Base-by-base conservation (phyloP, 2,797 vertebrate genomes). In the Coregonus sp. region DNA sequence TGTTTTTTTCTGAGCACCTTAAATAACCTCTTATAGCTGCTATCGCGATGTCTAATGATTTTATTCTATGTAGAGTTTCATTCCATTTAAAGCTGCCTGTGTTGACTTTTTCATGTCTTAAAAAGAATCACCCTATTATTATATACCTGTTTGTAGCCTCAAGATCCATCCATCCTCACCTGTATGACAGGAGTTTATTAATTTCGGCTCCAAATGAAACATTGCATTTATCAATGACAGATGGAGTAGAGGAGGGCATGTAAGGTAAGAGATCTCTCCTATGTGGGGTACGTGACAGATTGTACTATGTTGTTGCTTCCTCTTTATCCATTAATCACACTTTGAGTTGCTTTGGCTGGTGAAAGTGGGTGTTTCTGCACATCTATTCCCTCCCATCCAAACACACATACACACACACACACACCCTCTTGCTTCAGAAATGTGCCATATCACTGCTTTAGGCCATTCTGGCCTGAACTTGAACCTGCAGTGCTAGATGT, bases 141-240 rank as follows among this genome's bases (percentile, higher is more conserved):
- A 84, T 54, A 68, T 63, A 50, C 15, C 33, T 67, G 33, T 81
- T 78, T 52, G 75, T 88, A 76, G 84, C 90, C 91, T 67, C 59
- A 4, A 86, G 88, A 78, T 59, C 73, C 72, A 80, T 90, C 88
- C 76, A 70, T 85, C 85, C 72, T 79, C 84, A 82, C 80, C 67
- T 66, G 50, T 82, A 80, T 89, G 87, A 92, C 88, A 90, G 81
- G 80, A 90, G 89, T 90, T 90, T 90, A 90, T 89, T 90, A 80
- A 88, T 82, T 88, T 82, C 40, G 47, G 29, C 78, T 84, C 81
- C 63, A 35, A 78, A 76, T 80, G 66, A 85, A 89, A 76, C 37
- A 18, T 74, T 80, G 89, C 76, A 85, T 87, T 82, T 78, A 78
- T 80, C 82, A 85, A 75, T 78, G 80, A 77, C 82, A 81, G 84